Conservation (phyloP, 2,113 vertebrate genomes). For the Poecile atricapillus region DNA sequence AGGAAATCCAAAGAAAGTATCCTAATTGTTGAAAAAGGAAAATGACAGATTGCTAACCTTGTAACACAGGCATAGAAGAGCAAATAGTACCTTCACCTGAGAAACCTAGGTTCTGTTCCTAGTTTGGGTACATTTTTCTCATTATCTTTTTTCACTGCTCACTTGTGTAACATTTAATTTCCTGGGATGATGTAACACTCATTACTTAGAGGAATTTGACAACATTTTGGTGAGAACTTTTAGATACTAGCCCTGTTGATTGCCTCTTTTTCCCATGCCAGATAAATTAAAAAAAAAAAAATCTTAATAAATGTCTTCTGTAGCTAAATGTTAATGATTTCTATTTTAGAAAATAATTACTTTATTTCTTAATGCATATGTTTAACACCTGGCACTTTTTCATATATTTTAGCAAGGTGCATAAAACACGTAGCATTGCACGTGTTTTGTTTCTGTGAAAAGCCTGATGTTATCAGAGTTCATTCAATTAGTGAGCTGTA, state of each 20-base stretch:
- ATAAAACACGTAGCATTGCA: accelerated
- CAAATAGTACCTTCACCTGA: background rate
- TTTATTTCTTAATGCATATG: background rate
- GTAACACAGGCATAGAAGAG: background rate
- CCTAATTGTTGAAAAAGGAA: background rate
- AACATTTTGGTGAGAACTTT: background rate
- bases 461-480: background rate
- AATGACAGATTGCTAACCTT: background rate
- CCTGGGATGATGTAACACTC: background rate
- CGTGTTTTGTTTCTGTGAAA: background rate
- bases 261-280: accelerated
- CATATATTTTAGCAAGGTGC: background rate
- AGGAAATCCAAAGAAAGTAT: background rate
- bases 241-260: background rate
- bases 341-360: background rate
- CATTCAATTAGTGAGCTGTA: background rate
- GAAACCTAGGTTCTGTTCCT: background rate
- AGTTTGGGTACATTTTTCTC: background rate
- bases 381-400: background rate
- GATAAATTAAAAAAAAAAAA: background rate
- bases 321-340: background rate
- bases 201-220: background rate
- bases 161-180: background rate
- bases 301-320: background rate
- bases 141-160: background rate